These are phyloP conservation scores for Zosterops borbonicus DNA, from an alignment of 2,113 vertebrate species.

Conservation along the genomic window DNA sequence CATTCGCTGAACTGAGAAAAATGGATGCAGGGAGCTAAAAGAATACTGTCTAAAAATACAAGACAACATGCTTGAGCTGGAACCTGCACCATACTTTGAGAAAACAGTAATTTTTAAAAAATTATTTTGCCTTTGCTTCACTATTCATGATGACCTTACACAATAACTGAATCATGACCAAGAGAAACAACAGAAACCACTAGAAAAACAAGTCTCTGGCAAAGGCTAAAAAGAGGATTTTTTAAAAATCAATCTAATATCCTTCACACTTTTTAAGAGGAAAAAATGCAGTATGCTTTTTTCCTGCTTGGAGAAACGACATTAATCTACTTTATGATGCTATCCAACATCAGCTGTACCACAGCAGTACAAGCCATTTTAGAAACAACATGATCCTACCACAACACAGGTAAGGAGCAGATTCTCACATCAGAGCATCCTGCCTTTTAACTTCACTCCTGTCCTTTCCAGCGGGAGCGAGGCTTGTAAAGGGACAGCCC, in stretches of 20 bases:
- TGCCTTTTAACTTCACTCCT: too few species aligned
- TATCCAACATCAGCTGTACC: background rate
- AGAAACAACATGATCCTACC: background rate
- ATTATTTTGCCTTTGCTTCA: background rate
- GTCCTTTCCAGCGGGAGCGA: background rate
- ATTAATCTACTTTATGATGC: background rate
- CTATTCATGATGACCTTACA: background rate
- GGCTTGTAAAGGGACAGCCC: background rate
- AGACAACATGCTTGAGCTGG: background rate
- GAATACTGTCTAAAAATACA: background rate
- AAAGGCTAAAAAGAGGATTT: background rate
- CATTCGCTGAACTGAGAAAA: background rate
- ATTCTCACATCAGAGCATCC: background rate
- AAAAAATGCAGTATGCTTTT: background rate
- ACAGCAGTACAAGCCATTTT: rapidly evolving
- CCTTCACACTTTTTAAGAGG: background rate
- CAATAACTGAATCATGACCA: background rate
- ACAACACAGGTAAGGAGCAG: background rate
- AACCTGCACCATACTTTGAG: background rate
- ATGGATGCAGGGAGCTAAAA: background rate
- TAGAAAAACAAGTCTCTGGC: background rate
- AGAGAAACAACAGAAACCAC: background rate
- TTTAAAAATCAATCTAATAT: background rate
- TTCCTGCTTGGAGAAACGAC: background rate
- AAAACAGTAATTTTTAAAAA: background rate